Conservation (phyloP, 2,797 vertebrate genomes). For the Poecilia velifera region DNA sequence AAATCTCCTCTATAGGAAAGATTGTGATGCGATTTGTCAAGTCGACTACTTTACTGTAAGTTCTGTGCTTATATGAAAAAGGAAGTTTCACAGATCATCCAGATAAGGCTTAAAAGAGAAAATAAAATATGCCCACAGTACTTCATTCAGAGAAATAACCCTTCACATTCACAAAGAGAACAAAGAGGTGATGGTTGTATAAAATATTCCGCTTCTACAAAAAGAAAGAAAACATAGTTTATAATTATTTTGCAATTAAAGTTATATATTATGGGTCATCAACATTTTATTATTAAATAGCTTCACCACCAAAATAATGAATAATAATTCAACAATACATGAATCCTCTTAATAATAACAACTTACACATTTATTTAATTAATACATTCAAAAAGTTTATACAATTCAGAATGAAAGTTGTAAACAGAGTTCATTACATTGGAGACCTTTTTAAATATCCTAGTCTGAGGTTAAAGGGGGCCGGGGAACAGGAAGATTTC, state of each 20-base stretch:
- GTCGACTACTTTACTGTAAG: background rate
- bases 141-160: background rate
- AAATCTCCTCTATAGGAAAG: background rate
- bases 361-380: background rate
- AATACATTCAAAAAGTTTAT: background rate
- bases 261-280: background rate
- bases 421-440: background rate
- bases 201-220: background rate
- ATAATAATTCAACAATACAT: background rate
- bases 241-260: background rate
- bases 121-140: background rate
- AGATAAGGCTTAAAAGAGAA: background rate
- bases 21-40: background rate
- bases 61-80: background rate
- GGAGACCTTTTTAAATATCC: background rate
- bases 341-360: background rate
- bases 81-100: background rate
- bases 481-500: too few species aligned
- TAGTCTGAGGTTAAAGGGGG: background rate
- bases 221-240: background rate
- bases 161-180: background rate
- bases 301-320: background rate
- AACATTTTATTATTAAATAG: background rate
- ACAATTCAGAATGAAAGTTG: background rate
- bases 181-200: background rate